Base-by-base conservation (phyloP, 2,797 vertebrate genomes). In the Varecia variegata region DNA sequence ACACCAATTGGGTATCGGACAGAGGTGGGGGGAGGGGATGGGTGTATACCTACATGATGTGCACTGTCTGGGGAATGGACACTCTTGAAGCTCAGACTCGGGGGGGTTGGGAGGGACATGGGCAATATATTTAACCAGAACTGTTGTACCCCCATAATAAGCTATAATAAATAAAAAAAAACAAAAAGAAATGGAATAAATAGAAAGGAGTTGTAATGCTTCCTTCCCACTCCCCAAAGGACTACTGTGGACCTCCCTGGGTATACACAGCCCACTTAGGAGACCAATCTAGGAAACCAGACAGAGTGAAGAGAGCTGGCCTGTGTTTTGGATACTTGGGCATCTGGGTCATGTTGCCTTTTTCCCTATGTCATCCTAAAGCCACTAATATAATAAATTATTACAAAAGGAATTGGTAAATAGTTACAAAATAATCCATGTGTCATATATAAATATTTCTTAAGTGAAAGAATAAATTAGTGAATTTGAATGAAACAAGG, bases 361-460 rank as follows among this genome's bases (percentile, higher is more conserved):
- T 50, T 88, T 58, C 32, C 21, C 11, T 17, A 1, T 23, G 18
- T 50, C 82, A 76, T 90, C 35, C 38, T 45, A 62, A 82, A 62
- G n/a, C 32, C 54, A 84, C 35, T 15, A n/a, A 65, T 50, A 52
- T 15, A 30, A 65, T 54, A 52, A 40, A 79, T 87, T 83, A 68
- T 84, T 80, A 60, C 77, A 68, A 88, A 89, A 88, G 32, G 47
- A 93, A 70, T 18, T 38, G 54, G 18, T 50, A 79, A 67, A 54
- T 45, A 32, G 12, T 50, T 25, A 54, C 56, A 65, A 83, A 65
- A 43, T 25, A 43, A 93, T 43, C 18, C 25, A 52, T 20, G 32
- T 58, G 80, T n/a, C 74, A 58, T 58, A 40, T 14, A 21, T 38
- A 32, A n/a, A 23, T 50, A 18, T 86, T 81, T 84, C 58, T 52